Conservation (phyloP, 2,888 invertebrate species). For the Hemithea aestivaria region DNA sequence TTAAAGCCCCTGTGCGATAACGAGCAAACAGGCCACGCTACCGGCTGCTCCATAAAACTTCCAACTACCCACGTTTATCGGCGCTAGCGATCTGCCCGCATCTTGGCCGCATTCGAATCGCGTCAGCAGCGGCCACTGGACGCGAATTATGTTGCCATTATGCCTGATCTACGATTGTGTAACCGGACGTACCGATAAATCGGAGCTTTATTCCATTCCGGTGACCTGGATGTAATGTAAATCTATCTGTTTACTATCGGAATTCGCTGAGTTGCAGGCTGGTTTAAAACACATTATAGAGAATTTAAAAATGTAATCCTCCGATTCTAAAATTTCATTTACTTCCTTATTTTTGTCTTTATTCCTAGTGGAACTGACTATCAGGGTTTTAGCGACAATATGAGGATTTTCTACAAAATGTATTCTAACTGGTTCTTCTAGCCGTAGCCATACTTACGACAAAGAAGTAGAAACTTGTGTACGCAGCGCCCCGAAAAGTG, state of each 20-base stretch:
- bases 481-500: no score
- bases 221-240: slow-evolving; percentile 8
- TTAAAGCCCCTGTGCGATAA: slow-evolving; percentile 69
- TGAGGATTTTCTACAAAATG: no score
- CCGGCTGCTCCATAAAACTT: slow-evolving; percentile 65
- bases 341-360: no score
- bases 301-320: no score
- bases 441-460: no score
- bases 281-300: no score
- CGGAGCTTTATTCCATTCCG: slow-evolving; percentile 28
- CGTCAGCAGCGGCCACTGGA: slow-evolving; percentile 56
- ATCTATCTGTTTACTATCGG: slow-evolving; percentile 1
- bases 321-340: no score
- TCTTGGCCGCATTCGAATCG: slow-evolving; percentile 53
- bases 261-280: no score
- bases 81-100: slow-evolving; percentile 59
- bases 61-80: slow-evolving; percentile 63
- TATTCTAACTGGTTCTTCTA: no score
- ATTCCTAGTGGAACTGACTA: no score
- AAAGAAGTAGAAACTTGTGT: no score
- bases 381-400: no score
- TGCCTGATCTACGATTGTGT: slow-evolving; percentile 50
- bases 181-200: slow-evolving; percentile 48
- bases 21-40: slow-evolving; percentile 61
- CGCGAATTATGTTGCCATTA: slow-evolving; percentile 63